A percentile compares a stretch with the other conserved stretches of the same genome.
phyloP scores from a whole-genome alignment of 2,888 invertebrate genomes.

The Malachius bipustulatus region DNA sequence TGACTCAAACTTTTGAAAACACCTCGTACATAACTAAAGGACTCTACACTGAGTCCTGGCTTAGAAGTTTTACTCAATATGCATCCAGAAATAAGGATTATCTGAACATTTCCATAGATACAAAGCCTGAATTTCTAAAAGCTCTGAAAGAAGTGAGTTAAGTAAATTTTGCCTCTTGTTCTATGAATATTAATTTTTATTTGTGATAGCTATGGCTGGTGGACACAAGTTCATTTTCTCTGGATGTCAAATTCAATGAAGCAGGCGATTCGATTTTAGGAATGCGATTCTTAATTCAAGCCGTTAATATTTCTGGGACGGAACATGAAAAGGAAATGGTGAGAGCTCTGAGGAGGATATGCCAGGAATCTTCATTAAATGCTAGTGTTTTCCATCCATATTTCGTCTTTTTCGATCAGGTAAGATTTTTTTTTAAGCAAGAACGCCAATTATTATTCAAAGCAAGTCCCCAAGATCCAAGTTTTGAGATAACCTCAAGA shows the following conservation, averaged over 20 bases:
- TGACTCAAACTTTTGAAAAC: constrained; percentile 66
- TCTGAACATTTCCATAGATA: constrained; percentile 62
- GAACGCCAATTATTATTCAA: neutral
- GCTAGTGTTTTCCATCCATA: constrained; percentile 91
- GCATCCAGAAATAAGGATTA: constrained; percentile 62
- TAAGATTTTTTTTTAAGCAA: constrained; percentile 30
- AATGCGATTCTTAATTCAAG: constrained; percentile 78
- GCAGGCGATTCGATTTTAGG: constrained; percentile 63
- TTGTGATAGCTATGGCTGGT: constrained; percentile 60
- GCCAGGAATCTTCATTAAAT: constrained; percentile 64
- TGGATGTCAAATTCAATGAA: constrained; percentile 76
- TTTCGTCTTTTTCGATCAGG: constrained; percentile 90
- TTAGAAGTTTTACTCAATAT: constrained; percentile 69
- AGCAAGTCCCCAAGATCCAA: too few species aligned
- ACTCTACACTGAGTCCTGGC: constrained; percentile 80
- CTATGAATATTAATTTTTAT: too few species aligned
- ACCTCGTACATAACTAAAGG: constrained; percentile 68
- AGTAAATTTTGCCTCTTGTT: too few species aligned
- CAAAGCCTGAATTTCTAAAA: constrained; percentile 59
- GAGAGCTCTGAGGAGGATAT: constrained; percentile 61
- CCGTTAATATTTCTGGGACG: constrained; percentile 78
- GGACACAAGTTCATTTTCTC: constrained; percentile 63
- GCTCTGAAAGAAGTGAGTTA: constrained; percentile 57
- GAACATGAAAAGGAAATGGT: constrained; percentile 90
- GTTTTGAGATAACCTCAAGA: too few species aligned